Percentiles rank a stretch among this genome's conserved stretches.
phyloP scores from a whole-genome alignment of 1,140 invertebrate genomes.

The Delia radicum region DNA sequence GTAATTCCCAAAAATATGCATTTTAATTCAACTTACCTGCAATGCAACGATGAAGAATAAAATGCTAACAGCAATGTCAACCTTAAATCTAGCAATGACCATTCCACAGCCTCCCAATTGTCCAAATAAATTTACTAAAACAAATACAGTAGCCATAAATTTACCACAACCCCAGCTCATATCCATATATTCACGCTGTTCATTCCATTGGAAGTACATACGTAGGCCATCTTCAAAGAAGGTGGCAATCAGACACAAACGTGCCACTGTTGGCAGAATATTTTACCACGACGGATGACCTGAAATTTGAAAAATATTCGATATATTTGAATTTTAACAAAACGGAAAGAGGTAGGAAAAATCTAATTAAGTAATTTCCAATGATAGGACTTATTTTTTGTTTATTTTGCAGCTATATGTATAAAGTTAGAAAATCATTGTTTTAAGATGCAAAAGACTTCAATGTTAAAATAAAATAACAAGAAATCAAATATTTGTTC shows the following conservation, averaged over 20 bases:
- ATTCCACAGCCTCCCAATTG: slow-evolving; percentile 94
- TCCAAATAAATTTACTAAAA: slow-evolving; percentile 90
- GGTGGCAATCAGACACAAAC: slow-evolving; percentile 97
- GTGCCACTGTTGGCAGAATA: slow-evolving; percentile 90
- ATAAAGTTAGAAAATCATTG: no score
- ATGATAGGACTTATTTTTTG: no score
- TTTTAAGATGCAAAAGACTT: no score
- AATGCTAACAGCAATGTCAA: slow-evolving; percentile 91
- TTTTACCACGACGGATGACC: slow-evolving; percentile 92
- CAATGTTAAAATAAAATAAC: no score
- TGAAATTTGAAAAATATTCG: slow-evolving; percentile 55
- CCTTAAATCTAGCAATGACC: slow-evolving; percentile 90
- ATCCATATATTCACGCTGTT: slow-evolving; percentile 98
- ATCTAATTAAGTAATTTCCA: no score
- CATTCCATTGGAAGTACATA: slow-evolving; percentile 99
- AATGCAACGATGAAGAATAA: slow-evolving; percentile 95
- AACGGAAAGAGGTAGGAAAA: not conserved
- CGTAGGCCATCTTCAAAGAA: slow-evolving; percentile 98
- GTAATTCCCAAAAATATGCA: not conserved
- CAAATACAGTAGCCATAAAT: slow-evolving; percentile 84
- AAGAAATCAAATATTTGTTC: no score
- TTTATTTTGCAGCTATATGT: no score
- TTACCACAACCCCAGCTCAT: slow-evolving; percentile 96
- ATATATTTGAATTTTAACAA: not conserved
- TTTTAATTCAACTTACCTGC: slow-evolving; percentile 65